Evolutionary conservation across 2,888 invertebrate genomes (phyloP).

Genomic region (Caenorhabditis sulstoni): DNA sequence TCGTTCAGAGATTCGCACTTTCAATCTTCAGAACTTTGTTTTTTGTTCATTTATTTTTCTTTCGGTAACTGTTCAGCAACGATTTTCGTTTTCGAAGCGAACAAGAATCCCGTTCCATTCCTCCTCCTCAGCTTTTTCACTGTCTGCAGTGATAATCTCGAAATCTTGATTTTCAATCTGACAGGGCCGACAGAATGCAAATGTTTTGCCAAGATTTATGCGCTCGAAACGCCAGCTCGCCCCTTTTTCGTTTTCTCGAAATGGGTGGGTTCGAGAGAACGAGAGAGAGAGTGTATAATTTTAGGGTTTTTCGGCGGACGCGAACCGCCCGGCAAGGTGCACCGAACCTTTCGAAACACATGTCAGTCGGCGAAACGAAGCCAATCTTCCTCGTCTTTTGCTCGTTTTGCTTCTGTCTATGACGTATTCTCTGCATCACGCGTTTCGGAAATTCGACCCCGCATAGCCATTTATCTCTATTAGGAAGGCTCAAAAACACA

Average conservation of each 20-base stretch:
- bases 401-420: background rate
- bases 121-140: too few relatives aligned
- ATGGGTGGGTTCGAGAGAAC: background rate
- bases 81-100: too few relatives aligned
- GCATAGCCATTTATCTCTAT: background rate
- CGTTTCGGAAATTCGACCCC: conserved; percentile 14
- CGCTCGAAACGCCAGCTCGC: background rate
- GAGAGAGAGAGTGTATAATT: background rate
- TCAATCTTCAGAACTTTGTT: too few relatives aligned
- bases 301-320: background rate
- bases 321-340: background rate
- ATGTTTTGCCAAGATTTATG: background rate
- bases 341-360: background rate
- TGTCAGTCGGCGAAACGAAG: conserved; percentile 12
- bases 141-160: too few relatives aligned
- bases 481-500: background rate
- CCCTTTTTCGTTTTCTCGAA: background rate
- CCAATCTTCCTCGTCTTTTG: conserved; percentile 4
- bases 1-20: too few relatives aligned
- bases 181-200: background rate
- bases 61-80: too few relatives aligned
- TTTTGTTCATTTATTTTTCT: too few relatives aligned
- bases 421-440: conserved; percentile 15
- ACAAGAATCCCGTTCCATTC: too few relatives aligned
- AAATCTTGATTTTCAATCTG: background rate